Evolutionary conservation across 2,113 vertebrate species (phyloP).

Genomic region (Leptosomus discolor): DNA sequence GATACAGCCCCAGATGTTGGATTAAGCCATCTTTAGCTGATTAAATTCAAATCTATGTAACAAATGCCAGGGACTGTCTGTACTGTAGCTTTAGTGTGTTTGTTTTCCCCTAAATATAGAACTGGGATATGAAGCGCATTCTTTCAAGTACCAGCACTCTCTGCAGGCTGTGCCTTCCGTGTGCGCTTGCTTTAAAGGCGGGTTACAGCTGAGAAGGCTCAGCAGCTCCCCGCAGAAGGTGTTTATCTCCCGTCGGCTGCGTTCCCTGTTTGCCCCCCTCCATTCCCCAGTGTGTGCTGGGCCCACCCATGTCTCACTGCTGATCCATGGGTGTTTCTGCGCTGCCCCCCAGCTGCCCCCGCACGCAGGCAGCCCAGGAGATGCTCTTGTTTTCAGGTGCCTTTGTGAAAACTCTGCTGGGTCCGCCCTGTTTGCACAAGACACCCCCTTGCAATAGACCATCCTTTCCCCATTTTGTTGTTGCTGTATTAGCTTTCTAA

Average conservation of each 20-base stretch:
- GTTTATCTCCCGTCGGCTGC: background rate
- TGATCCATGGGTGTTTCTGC: rapidly evolving
- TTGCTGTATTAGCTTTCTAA: background rate
- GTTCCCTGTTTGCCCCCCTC: background rate
- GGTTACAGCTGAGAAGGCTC: background rate
- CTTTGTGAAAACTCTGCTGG: background rate
- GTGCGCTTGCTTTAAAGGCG: background rate
- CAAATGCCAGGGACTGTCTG: background rate
- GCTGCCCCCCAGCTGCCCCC: rapidly evolving
- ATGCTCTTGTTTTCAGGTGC: background rate
- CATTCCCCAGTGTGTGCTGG: rapidly evolving
- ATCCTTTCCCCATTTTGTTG: rapidly evolving
- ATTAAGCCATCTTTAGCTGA: constrained; percentile 6
- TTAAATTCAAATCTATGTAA: background rate
- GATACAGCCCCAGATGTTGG: background rate
- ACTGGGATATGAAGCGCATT: background rate
- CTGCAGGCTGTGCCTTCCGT: rapidly evolving
- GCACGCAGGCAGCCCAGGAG: background rate
- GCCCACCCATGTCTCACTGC: rapidly evolving
- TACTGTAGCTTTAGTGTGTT: background rate
- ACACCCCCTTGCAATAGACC: background rate
- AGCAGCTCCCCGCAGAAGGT: rapidly evolving
- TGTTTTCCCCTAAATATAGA: background rate
- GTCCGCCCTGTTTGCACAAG: no score
- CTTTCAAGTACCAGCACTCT: background rate